phyloP scores from a whole-genome alignment of 2,888 invertebrate species.

The Zele albiditarsus region DNA sequence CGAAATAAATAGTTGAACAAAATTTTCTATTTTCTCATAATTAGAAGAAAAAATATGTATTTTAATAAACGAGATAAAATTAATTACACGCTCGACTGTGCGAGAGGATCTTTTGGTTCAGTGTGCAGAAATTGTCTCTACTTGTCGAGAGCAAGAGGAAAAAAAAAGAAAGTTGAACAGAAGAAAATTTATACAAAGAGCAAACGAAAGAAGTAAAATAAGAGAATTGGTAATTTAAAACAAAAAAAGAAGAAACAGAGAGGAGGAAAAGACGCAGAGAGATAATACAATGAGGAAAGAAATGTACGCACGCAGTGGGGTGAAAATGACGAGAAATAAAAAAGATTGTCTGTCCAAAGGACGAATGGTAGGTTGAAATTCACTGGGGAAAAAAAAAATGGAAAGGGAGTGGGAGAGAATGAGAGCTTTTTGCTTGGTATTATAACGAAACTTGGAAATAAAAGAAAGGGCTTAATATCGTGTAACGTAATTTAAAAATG shows the following conservation, averaged over 20 bases:
- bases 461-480: conserved; percentile 69
- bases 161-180: not conserved
- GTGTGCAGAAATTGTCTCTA: not conserved
- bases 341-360: conserved; percentile 23
- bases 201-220: not conserved
- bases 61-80: conserved; percentile 18
- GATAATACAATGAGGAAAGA: conserved; percentile 11
- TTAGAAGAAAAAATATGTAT: not conserved
- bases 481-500: conserved; percentile 72
- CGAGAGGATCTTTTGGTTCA: not conserved
- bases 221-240: not conserved
- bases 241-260: not conserved
- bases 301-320: conserved; percentile 8
- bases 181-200: not conserved
- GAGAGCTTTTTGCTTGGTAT: conserved; percentile 7
- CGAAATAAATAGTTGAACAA: not conserved
- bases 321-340: conserved; percentile 20
- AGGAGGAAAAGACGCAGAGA: not conserved
- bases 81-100: conserved; percentile 10
- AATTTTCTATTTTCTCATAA: not conserved
- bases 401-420: conserved; percentile 29
- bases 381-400: conserved; percentile 30
- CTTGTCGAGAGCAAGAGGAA: not conserved
- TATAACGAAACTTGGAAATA: conserved; percentile 28
- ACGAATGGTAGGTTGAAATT: conserved; percentile 16